phyloP scores from a whole-genome alignment of 2,113 vertebrate genomes.

The Centropus bengalensis region DNA sequence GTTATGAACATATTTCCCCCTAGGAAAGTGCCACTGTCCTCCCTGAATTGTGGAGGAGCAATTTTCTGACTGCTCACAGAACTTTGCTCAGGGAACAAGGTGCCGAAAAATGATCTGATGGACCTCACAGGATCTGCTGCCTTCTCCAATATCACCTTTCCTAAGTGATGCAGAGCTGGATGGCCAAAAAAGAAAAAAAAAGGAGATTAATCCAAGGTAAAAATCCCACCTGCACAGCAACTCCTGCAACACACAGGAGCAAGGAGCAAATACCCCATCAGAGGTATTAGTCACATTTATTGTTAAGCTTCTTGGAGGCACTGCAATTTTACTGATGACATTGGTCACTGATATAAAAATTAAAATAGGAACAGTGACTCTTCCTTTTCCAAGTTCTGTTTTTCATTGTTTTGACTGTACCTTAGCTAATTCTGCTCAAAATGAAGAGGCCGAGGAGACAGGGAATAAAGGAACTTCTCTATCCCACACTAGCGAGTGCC shows the following conservation, averaged over 20 bases:
- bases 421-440: slow-evolving; percentile 25
- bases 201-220: background rate
- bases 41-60: background rate
- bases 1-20: background rate
- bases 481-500: background rate
- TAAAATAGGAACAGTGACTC: background rate
- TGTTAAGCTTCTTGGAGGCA: background rate
- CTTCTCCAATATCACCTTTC: background rate
- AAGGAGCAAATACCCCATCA: background rate
- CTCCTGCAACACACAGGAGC: background rate
- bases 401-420: background rate
- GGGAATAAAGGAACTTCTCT: slow-evolving; percentile 27
- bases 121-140: background rate
- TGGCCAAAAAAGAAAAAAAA: background rate
- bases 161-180: background rate
- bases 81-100: background rate
- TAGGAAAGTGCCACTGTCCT: background rate
- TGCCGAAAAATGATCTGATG: background rate
- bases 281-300: background rate
- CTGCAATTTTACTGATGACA: background rate
- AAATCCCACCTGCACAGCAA: background rate
- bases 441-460: background rate
- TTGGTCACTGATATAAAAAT: background rate
- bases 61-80: background rate
- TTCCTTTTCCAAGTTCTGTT: background rate